Evolutionary conservation across 2,113 vertebrate genomes (phyloP), one percentile per base, ranked within the genome.

Genomic region (Macquaria ambigua): DNA sequence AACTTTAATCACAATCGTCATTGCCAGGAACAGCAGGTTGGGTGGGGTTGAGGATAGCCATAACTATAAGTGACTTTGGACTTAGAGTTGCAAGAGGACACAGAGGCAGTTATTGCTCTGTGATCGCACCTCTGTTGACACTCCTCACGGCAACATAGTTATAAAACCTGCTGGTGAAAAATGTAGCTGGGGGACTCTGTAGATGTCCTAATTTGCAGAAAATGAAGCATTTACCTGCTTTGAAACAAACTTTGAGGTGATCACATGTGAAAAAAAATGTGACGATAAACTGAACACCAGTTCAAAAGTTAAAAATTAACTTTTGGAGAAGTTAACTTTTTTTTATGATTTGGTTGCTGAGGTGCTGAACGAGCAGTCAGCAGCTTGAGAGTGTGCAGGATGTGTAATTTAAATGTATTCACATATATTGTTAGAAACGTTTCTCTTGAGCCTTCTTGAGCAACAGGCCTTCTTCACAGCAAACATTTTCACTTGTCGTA

Each of bases 41-140:
- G 88, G 85, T 73, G 61, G 15, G 58, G 74, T 48, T 37, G 28
- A 55, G 56, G 55, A 67, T 9, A 66, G 18, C 12, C 23, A 50
- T 87, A 46, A 82, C 53, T 11, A 15, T 48, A 37, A 46, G 82
- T 63, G 92, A 92, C 93, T 90, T 93, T 93, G 91, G 93, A 94
- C 93, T 82, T 78, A 1, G n/a, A 58, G 68, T 75, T 53, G 20
- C 21, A 63, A 20, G 46, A 46, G 43, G 43, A 82, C 73, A 52
- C 10, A 16, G 21, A 50, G 70, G 63, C 81, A 59, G 74, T 85
- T 87, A 85, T 81, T 77, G 39, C 62, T 7, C 16, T 43, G 15
- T 66, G 53, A 72, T 88, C 52, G 11, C 74, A 67, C 58, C 52
- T 77, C 1, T 89, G 63, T 79, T 91, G 89, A 89, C 88, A 68